Evolutionary conservation across 1,140 invertebrate genomes (phyloP).

Genomic region (Procambarus virginalis): DNA sequence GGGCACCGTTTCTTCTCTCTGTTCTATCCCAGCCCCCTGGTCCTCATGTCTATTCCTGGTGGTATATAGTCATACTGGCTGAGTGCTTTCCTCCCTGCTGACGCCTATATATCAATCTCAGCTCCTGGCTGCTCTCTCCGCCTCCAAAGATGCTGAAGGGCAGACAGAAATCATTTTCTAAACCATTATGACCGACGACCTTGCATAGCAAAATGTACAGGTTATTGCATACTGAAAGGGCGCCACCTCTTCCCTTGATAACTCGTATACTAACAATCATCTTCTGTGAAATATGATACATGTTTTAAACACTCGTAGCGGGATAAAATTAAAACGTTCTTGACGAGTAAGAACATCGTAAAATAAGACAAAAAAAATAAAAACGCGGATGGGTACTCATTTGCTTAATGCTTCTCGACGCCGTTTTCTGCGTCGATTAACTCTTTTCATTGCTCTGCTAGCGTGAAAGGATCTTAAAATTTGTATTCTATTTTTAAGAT

Average conservation of each 20-base stretch:
- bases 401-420: too few species aligned
- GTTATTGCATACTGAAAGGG: not conserved
- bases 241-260: not conserved
- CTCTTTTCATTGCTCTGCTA: not conserved
- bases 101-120: too few species aligned
- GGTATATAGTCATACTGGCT: too few species aligned
- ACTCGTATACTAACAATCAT: slow-evolving; percentile 2
- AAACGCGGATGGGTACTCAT: too few species aligned
- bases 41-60: too few species aligned
- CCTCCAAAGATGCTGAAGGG: too few species aligned
- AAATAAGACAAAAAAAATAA: not conserved
- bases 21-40: too few species aligned
- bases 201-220: not conserved
- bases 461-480: not conserved
- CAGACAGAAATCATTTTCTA: not conserved
- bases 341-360: not conserved
- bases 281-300: not conserved
- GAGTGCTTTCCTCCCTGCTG: too few species aligned
- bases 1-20: too few species aligned
- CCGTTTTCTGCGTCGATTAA: not conserved
- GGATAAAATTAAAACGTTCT: not conserved
- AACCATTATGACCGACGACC: not conserved
- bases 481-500: not conserved
- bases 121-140: too few species aligned
- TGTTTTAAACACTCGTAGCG: not conserved